These are phyloP conservation scores for Melozone crissalis DNA, from an alignment of 2,113 vertebrate species.

Conservation along the genomic window DNA sequence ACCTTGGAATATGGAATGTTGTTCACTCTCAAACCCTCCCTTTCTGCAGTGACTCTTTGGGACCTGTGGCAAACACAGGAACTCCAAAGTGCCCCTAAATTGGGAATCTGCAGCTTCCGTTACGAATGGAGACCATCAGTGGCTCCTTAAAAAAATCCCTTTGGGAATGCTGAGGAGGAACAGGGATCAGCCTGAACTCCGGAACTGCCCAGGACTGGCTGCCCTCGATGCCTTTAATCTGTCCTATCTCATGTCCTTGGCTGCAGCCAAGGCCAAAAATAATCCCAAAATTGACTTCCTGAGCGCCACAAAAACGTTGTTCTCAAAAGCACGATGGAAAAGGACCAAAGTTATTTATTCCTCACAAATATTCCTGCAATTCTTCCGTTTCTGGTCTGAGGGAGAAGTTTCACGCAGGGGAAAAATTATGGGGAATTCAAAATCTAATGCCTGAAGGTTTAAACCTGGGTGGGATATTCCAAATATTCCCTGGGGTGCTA, in stretches of 20 bases:
- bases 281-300: background rate
- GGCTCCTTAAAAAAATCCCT: background rate
- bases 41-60: background rate
- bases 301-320: background rate
- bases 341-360: background rate
- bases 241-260: background rate
- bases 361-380: background rate
- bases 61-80: background rate
- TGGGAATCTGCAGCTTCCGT: background rate
- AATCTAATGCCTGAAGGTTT: background rate
- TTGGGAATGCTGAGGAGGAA: background rate
- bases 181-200: background rate
- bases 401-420: background rate
- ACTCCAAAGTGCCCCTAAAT: background rate
- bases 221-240: background rate
- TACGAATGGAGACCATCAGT: accelerated
- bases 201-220: background rate
- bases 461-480: background rate
- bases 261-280: background rate
- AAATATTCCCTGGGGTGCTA: background rate
- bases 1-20: background rate
- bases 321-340: background rate
- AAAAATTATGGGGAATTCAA: background rate
- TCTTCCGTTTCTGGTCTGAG: background rate
- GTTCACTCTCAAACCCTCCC: background rate